Conservation (phyloP, 2,888 invertebrate genomes). For the Drosophila falleni region DNA sequence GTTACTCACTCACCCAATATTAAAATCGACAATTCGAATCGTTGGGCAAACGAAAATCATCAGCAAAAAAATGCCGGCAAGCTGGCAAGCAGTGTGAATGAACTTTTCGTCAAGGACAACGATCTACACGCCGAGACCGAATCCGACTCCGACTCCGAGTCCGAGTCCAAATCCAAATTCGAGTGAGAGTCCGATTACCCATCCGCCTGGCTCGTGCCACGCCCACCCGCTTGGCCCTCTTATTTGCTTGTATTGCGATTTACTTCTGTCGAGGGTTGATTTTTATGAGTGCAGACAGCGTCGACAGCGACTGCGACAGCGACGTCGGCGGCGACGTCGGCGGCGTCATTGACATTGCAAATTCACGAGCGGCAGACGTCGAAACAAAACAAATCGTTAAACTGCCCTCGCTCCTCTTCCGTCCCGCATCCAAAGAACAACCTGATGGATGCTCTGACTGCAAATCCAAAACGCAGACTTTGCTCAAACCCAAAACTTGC, state of each 20-base stretch:
- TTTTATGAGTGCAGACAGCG: conserved; percentile 69
- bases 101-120: conserved; percentile 84
- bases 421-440: conserved; percentile 26
- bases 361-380: conserved; percentile 61
- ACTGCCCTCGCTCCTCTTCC: conserved; percentile 34
- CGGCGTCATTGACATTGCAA: conserved; percentile 78
- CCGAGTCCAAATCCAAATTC: conserved; percentile 17
- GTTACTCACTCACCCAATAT: conserved; percentile 60
- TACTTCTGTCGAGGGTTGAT: conserved; percentile 71
- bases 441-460: conserved; percentile 66
- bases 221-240: conserved; percentile 25
- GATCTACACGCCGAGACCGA: conserved; percentile 66
- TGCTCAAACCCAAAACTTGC: not conserved
- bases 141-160: conserved; percentile 13
- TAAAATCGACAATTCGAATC: conserved; percentile 75
- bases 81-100: conserved; percentile 72
- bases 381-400: conserved; percentile 80
- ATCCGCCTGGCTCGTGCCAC: conserved; percentile 9
- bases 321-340: conserved; percentile 33
- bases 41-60: conserved; percentile 66
- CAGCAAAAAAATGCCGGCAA: conserved; percentile 58
- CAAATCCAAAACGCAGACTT: conserved; percentile 34
- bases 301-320: conserved; percentile 16
- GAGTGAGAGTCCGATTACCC: conserved; percentile 12
- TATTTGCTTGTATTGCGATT: conserved; percentile 74